Conservation (phyloP, 2,797 vertebrate genomes). For the Stomatorhinus walkeri region DNA sequence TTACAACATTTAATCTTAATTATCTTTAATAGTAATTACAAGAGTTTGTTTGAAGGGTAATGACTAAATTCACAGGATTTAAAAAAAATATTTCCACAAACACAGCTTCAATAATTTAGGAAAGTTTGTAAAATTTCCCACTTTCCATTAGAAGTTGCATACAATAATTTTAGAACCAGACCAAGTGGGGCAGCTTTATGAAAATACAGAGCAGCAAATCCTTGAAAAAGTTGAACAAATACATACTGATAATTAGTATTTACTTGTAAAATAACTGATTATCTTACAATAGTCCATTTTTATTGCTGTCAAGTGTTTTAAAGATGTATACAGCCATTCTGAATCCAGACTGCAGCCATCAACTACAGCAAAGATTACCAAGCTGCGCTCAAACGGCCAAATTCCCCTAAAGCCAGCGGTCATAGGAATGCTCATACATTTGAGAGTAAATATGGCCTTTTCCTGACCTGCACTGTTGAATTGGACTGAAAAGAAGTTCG, state of each 20-base stretch:
- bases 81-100: not conserved
- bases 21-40: conserved; percentile 8
- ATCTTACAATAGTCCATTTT: not conserved
- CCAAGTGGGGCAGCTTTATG: not conserved
- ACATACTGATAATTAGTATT: not conserved
- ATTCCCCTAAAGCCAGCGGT: not conserved
- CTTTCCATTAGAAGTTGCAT: not conserved
- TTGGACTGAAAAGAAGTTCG: not conserved
- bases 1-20: conserved; percentile 3
- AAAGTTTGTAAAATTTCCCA: not conserved
- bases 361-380: not conserved
- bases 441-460: not conserved
- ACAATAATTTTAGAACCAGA: not conserved
- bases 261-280: not conserved
- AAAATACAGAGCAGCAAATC: not conserved
- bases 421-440: not conserved
- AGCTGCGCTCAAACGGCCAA: not conserved
- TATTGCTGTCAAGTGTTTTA: not conserved
- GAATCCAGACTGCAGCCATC: not conserved
- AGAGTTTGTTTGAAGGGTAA: not conserved
- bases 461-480: not conserved
- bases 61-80: not conserved
- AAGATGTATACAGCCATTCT: not conserved
- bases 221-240: not conserved
- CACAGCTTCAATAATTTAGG: not conserved